These are phyloP conservation scores for Meandrusa payeni DNA, from an alignment of 2,888 invertebrate species.

Conservation along the genomic window DNA sequence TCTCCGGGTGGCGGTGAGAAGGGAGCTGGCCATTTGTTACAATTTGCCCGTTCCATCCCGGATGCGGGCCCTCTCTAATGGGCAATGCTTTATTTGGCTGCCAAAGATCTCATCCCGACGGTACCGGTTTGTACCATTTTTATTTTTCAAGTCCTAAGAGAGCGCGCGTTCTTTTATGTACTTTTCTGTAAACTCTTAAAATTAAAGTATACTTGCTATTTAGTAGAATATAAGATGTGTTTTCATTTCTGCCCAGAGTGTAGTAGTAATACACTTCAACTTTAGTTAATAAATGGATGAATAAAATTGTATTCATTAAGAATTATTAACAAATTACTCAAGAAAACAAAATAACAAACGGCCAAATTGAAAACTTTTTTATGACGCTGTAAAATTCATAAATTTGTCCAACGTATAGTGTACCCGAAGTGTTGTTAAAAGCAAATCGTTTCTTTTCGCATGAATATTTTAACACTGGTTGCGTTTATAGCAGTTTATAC, in stretches of 20 bases:
- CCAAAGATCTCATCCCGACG: constrained; percentile 42
- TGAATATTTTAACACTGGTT: constrained; percentile 9
- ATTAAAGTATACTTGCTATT: too few species aligned
- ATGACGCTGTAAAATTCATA: not conserved
- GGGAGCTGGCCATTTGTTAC: constrained; percentile 32
- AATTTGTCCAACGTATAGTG: not conserved
- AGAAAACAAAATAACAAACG: not conserved
- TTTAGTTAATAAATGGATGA: too few species aligned
- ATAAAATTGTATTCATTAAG: too few species aligned
- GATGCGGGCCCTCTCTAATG: constrained; percentile 53
- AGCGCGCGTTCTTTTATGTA: constrained; percentile 8
- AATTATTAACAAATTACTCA: too few species aligned
- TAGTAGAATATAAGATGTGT: too few species aligned
- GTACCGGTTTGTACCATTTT: constrained; percentile 8
- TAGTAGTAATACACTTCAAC: too few species aligned
- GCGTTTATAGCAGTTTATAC: constrained; percentile 1
- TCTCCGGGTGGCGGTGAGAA: constrained; percentile 2
- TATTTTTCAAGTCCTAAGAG: constrained; percentile 15
- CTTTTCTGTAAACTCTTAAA: constrained; percentile 11
- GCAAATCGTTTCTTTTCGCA: not conserved
- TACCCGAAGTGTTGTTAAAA: not conserved
- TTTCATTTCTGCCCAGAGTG: too few species aligned
- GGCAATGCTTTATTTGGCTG: constrained; percentile 49
- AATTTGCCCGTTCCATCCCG: constrained; percentile 34
- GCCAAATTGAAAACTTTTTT: not conserved